Evolutionary conservation across 2,888 invertebrate genomes (phyloP).

Genomic region (Cosmopolites sordidus): DNA sequence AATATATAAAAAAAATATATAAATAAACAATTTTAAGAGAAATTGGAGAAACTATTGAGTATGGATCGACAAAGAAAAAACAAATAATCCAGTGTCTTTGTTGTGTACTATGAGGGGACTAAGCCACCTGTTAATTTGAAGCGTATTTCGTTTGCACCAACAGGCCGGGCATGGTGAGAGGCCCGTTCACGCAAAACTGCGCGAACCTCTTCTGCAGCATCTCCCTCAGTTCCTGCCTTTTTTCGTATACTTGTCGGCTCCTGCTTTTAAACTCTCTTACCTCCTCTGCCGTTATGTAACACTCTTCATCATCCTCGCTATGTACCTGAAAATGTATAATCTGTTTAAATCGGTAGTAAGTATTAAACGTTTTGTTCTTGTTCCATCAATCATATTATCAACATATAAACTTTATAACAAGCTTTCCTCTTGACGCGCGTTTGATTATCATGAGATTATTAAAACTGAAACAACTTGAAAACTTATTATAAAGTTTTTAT

Average conservation of each 20-base stretch:
- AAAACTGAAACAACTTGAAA: too few relatives aligned
- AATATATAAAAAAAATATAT: neutral
- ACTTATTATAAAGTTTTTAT: too few relatives aligned
- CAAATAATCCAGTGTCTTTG: too few relatives aligned
- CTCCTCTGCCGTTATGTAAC: slow-evolving; percentile 85
- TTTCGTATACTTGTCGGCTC: slow-evolving; percentile 69
- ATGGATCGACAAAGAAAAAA: too few relatives aligned
- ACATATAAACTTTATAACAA: too few relatives aligned
- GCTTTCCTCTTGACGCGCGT: too few relatives aligned
- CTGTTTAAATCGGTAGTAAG: too few relatives aligned
- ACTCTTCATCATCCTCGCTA: slow-evolving; percentile 69
- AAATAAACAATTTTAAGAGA: neutral
- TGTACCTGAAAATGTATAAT: slow-evolving; percentile 63
- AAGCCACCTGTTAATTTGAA: slow-evolving; percentile 40
- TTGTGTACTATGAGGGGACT: neutral
- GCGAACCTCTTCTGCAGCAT: slow-evolving; percentile 79
- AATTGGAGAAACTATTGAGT: too few relatives aligned
- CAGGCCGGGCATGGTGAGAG: slow-evolving; percentile 45
- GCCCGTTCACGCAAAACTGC: slow-evolving; percentile 64
- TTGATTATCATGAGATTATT: too few relatives aligned
- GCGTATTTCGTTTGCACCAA: slow-evolving; percentile 46
- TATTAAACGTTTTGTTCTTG: too few relatives aligned
- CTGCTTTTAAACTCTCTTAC: slow-evolving; percentile 82
- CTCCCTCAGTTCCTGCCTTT: slow-evolving; percentile 77
- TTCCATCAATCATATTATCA: too few relatives aligned